phyloP scores from a whole-genome alignment of 2,797 vertebrate genomes.

The Trachops cirrhosus region DNA sequence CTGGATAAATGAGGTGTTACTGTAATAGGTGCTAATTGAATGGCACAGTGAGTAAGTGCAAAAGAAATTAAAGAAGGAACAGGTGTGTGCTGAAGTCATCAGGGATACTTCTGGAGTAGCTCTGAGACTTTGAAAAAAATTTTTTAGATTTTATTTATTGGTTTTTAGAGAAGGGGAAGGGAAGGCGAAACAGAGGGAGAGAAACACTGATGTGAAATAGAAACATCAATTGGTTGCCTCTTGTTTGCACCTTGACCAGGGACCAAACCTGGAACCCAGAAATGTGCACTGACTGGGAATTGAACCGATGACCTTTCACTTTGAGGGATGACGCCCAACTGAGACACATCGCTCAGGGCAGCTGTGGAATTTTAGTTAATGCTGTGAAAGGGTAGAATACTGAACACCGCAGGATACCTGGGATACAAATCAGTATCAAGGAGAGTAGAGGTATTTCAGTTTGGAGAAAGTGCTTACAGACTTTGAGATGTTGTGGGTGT shows the following conservation, averaged over 20 bases:
- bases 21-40: constrained; percentile 66
- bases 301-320: background rate
- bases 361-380: background rate
- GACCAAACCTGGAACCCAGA: background rate
- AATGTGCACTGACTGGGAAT: background rate
- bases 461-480: background rate
- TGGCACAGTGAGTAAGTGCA: constrained; percentile 39
- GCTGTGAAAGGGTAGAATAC: background rate
- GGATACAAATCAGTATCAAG: background rate
- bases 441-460: background rate
- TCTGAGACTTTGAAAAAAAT: background rate
- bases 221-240: background rate
- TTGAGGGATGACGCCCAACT: background rate
- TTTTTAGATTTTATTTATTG: background rate
- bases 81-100: constrained; percentile 16
- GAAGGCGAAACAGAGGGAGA: background rate
- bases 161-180: background rate
- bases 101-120: background rate
- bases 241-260: background rate
- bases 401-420: background rate
- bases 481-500: background rate
- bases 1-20: constrained; percentile 63
- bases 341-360: background rate
- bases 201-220: background rate
- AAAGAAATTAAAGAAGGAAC: constrained; percentile 52